Evolutionary conservation across 2,888 invertebrate genomes (phyloP).

Genomic region (Lasioglossum vierecki): DNA sequence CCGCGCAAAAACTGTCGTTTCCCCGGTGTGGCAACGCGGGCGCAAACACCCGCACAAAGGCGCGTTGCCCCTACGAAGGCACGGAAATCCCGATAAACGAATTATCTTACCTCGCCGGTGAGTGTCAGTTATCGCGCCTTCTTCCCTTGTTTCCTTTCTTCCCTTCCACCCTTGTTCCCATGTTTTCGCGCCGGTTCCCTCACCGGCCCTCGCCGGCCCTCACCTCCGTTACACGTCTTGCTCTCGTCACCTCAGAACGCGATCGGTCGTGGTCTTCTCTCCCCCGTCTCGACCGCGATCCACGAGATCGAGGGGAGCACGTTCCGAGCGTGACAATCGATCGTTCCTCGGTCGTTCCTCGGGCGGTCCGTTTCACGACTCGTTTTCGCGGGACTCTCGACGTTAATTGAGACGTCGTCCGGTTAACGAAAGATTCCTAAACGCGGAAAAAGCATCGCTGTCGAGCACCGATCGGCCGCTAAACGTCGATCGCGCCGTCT

Average conservation of each 20-base stretch:
- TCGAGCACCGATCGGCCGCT: neutral
- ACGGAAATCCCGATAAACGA: constrained; percentile 53
- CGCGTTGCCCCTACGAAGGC: constrained; percentile 9
- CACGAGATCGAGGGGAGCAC: constrained; percentile 27
- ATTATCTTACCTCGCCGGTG: constrained; percentile 34
- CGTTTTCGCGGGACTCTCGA: constrained; percentile 45
- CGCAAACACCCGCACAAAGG: constrained; percentile 9
- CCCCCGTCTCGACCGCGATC: neutral
- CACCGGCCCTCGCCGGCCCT: neutral
- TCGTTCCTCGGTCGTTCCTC: constrained; percentile 32
- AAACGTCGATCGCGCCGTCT: constrained; percentile 21
- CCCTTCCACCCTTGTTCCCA: neutral
- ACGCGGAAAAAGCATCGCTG: constrained; percentile 33
- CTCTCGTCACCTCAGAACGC: neutral
- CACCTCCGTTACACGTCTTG: neutral
- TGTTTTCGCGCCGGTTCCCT: neutral
- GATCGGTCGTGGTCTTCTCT: constrained; percentile 11
- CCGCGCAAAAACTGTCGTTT: constrained; percentile 18
- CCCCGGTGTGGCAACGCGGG: neutral
- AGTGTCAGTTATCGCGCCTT: constrained; percentile 26
- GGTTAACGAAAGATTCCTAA: constrained; percentile 59
- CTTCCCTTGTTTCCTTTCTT: neutral
- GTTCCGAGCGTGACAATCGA: constrained; percentile 54
- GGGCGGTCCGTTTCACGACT: constrained; percentile 21
- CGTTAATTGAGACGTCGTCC: constrained; percentile 69